Evolutionary conservation across 2,888 invertebrate genomes (phyloP).

Genomic region (Argyresthia goedartella): DNA sequence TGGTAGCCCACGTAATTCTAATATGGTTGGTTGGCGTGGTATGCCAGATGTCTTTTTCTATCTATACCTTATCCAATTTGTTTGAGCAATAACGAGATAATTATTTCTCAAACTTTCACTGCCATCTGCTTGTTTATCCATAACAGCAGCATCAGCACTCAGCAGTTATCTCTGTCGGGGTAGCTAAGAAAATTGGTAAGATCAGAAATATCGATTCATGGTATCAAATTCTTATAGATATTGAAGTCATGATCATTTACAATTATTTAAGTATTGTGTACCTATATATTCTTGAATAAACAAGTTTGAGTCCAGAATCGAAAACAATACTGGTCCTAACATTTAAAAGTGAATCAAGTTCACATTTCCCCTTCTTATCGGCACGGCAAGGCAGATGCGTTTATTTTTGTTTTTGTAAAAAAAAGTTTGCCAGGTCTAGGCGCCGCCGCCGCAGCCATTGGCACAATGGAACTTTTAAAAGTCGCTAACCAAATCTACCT

Average conservation of each 20-base stretch:
- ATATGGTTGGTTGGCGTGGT: constrained; percentile 47
- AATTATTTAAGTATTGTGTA: too few relatives aligned
- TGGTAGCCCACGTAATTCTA: constrained; percentile 57
- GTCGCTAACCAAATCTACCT: constrained; percentile 53
- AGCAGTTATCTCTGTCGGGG: too few relatives aligned
- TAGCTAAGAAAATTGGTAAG: too few relatives aligned
- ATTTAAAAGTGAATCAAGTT: constrained; percentile 1
- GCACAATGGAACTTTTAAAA: constrained; percentile 46
- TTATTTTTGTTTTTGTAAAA: constrained; percentile 16
- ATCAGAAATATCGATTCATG: too few relatives aligned
- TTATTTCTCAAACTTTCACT: constrained; percentile 15
- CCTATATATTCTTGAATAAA: too few relatives aligned
- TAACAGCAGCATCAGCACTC: too few relatives aligned
- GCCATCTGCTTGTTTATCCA: neutral
- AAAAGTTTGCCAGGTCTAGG: constrained; percentile 39
- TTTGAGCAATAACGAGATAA: constrained; percentile 18
- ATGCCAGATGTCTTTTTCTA: constrained; percentile 38
- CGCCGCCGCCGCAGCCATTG: constrained; percentile 44
- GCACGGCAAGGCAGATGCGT: constrained; percentile 10
- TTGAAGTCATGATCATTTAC: too few relatives aligned
- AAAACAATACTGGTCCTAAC: too few relatives aligned
- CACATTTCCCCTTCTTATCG: constrained; percentile 6
- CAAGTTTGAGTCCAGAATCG: too few relatives aligned
- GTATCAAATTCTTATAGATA: too few relatives aligned
- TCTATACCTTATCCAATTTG: constrained; percentile 29